phyloP scores from a whole-genome alignment of 2,888 invertebrate genomes.

The Nephrotoma flavescens region DNA sequence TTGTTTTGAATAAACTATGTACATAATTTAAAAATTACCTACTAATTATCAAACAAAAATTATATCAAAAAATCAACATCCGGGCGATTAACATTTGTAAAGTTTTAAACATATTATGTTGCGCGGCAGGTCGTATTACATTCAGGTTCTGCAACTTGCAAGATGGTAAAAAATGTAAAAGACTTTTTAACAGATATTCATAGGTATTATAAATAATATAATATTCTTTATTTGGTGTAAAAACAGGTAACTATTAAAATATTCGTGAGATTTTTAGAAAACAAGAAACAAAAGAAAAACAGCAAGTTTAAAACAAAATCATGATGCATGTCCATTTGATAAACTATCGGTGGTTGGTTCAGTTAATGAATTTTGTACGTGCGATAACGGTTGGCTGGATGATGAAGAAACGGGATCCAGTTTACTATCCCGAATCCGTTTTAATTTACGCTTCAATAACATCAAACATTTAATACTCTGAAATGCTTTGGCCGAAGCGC shows the following conservation, averaged over 20 bases:
- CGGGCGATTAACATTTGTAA: neutral
- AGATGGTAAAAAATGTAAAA: too few species aligned
- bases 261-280: neutral
- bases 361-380: neutral
- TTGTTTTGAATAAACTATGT: neutral
- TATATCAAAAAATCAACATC: too few species aligned
- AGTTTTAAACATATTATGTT: too few species aligned
- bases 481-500: constrained; percentile 27
- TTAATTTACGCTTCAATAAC: constrained; percentile 30
- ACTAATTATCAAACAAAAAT: too few species aligned
- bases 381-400: neutral
- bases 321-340: neutral
- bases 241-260: neutral
- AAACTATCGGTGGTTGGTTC: neutral
- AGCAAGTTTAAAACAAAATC: neutral
- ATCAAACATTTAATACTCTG: constrained; percentile 33
- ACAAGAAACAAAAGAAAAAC: neutral
- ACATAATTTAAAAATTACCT: too few species aligned
- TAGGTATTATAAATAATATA: neutral
- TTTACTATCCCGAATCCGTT: constrained; percentile 26
- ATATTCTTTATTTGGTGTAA: neutral
- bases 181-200: too few species aligned
- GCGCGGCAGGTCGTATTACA: too few species aligned
- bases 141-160: too few species aligned
- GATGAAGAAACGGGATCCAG: neutral